phyloP scores from a whole-genome alignment of 30 jellyfish, hydroid and myxozoan species.

The Pelagia noctiluca region DNA sequence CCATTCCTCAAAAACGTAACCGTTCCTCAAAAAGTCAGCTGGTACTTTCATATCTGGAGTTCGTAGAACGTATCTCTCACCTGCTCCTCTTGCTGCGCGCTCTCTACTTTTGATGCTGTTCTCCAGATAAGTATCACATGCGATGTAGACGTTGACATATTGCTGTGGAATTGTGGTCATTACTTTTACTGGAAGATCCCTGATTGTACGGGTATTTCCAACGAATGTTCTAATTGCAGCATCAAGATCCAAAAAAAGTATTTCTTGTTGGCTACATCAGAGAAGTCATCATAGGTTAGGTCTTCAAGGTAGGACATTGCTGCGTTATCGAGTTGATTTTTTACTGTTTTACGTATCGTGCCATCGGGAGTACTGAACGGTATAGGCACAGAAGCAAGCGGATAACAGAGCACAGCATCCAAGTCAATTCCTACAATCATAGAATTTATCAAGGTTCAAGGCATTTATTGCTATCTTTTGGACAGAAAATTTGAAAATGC shows the following conservation, averaged over 20 bases:
- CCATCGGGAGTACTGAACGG: constrained; percentile 6
- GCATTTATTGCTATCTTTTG: not conserved
- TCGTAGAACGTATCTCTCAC: constrained; percentile 1
- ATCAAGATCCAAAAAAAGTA: not conserved
- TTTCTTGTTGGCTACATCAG: constrained; percentile 2
- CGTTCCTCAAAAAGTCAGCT: constrained; percentile 5
- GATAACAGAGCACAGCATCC: constrained; percentile 4
- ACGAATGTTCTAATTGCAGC: constrained; percentile 1
- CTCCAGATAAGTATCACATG: not conserved
- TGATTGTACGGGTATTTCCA: not conserved
- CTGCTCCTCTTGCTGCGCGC: constrained; percentile 6
- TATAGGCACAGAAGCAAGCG: not conserved
- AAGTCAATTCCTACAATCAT: not conserved
- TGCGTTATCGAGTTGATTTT: not conserved
- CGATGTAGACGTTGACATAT: constrained; percentile 2
- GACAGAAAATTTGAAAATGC: not conserved
- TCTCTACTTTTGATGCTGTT: not conserved
- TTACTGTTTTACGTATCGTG: not conserved
- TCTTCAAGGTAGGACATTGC: not conserved
- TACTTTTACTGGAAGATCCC: not conserved
- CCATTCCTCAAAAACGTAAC: constrained; percentile 1
- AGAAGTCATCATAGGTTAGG: not conserved
- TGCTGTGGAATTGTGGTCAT: constrained; percentile 1
- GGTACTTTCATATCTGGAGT: constrained; percentile 1
- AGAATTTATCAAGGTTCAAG: not conserved